Evolutionary conservation across 2,797 vertebrate species (phyloP), one percentile per base, ranked within the genome.

Genomic region (Poliocrania exsul): DNA sequence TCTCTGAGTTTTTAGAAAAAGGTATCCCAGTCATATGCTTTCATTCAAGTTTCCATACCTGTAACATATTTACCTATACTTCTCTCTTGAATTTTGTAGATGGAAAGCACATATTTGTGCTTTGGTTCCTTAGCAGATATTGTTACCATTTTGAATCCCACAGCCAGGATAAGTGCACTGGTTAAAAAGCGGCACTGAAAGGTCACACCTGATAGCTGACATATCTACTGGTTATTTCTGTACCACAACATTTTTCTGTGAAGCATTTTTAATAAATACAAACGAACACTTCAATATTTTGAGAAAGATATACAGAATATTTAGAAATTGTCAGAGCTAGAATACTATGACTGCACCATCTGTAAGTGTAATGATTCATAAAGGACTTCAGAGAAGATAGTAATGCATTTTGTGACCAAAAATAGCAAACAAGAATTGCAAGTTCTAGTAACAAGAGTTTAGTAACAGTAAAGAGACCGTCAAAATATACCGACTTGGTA

Each of bases 111-210:
- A 6, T 71, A 75, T 94, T 83, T 66, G 13, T 53, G 73, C 44
- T 94, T 92, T 61, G 38, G 26, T 79, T 79, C 26, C 53, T 65
- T 90, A 94, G 86, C 28, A 67, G 79, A 24, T 44, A 40, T 11
- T 31, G 26, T 92, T 93, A 88, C 64, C 33, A 65, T 91, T 95
- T 96, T 92, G 91, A 94, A 82, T 75, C 21, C 69, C 64, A 74
- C n/a, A 77, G 62, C 82, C 71, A 83, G 88, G 78, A 65, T 69
- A 93, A 38, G 19, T 82, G 87, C 46, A 33, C 57, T 74, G 81
- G 73, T 85, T 96, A 95, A 97, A 97, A 86, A 96, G 92, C 72
- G 53, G 49, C 69, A 79, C 79, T 82, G 92, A 91, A 97, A 89
- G 58, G 90, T 96, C 85, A 93, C 86, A 94, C 64, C 60, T 51